phyloP scores from a whole-genome alignment of 2,888 invertebrate genomes.

The Smittia sp. region DNA sequence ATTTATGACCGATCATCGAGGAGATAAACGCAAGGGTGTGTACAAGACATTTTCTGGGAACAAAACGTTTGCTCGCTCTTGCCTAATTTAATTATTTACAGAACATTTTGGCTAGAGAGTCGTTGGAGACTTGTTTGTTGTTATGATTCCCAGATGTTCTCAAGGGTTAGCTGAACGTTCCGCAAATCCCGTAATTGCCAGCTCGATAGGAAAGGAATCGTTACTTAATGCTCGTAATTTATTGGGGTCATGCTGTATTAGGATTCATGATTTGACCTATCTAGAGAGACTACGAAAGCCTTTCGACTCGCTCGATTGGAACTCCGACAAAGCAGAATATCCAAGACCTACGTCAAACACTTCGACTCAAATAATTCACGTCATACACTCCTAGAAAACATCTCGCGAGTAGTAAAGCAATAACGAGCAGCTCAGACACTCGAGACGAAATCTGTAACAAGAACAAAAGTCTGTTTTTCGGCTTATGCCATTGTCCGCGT shows the following conservation, averaged over 20 bases:
- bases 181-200: not conserved
- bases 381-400: not conserved
- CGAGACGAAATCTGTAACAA: slow-evolving; percentile 5
- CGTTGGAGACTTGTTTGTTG: slow-evolving; percentile 35
- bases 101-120: slow-evolving; percentile 13
- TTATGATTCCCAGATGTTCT: slow-evolving; percentile 27
- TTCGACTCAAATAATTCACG: not conserved
- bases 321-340: not conserved
- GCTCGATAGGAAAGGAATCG: not conserved
- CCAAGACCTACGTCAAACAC: slow-evolving; percentile 4
- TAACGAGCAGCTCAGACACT: not conserved
- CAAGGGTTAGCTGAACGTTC: not conserved
- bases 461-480: slow-evolving; percentile 32
- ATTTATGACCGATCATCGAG: slow-evolving; percentile 41
- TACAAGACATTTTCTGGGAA: slow-evolving; percentile 33
- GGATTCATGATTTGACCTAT: not conserved
- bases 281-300: not conserved
- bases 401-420: not conserved
- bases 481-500: slow-evolving; percentile 39
- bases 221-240: not conserved
- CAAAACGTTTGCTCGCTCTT: slow-evolving; percentile 16
- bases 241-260: slow-evolving; percentile 1
- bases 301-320: not conserved
- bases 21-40: slow-evolving; percentile 42
- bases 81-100: slow-evolving; percentile 36